These are phyloP conservation scores for Phyllotreta cruciferae DNA, from an alignment of 2,888 invertebrate species.

Conservation along the genomic window DNA sequence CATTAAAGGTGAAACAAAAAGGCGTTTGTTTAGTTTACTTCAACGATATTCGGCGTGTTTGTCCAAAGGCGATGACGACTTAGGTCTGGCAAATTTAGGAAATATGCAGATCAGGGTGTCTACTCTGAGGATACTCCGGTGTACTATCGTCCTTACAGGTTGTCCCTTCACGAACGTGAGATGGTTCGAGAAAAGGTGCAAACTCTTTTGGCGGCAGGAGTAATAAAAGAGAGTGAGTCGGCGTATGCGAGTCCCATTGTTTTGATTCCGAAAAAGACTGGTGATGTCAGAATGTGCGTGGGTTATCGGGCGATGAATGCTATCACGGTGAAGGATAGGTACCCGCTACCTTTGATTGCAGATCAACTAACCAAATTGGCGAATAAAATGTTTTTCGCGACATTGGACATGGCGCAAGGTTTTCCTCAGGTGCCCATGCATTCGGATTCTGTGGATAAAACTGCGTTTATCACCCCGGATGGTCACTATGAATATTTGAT, in stretches of 20 bases:
- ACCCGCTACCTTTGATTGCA: slow-evolving; percentile 51
- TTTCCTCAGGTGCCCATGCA: slow-evolving; percentile 20
- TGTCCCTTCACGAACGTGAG: slow-evolving; percentile 28
- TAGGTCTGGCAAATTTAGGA: slow-evolving; percentile 29
- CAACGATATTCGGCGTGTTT: too few species aligned
- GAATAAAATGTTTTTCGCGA: slow-evolving; percentile 46
- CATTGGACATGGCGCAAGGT: slow-evolving; percentile 17
- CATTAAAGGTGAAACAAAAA: not conserved
- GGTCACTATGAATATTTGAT: slow-evolving; percentile 51
- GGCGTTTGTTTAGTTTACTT: too few species aligned
- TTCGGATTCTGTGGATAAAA: slow-evolving; percentile 45
- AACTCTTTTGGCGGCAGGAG: slow-evolving; percentile 26
- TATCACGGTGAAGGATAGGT: slow-evolving; percentile 49
- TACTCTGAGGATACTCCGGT: slow-evolving; percentile 26
- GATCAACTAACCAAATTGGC: slow-evolving; percentile 48
- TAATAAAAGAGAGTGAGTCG: slow-evolving; percentile 26
- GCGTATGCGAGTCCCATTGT: slow-evolving; percentile 36
- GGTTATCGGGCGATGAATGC: slow-evolving; percentile 51
- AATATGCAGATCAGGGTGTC: slow-evolving; percentile 29
- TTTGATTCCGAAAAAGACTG: slow-evolving; percentile 38
- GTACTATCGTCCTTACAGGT: slow-evolving; percentile 28
- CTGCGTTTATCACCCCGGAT: slow-evolving; percentile 50
- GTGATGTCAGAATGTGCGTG: slow-evolving; percentile 44
- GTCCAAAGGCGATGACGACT: slow-evolving; percentile 20
- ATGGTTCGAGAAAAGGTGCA: slow-evolving; percentile 31